phyloP scores from a whole-genome alignment of 2,113 vertebrate genomes.

The Oreochromis niloticus region DNA sequence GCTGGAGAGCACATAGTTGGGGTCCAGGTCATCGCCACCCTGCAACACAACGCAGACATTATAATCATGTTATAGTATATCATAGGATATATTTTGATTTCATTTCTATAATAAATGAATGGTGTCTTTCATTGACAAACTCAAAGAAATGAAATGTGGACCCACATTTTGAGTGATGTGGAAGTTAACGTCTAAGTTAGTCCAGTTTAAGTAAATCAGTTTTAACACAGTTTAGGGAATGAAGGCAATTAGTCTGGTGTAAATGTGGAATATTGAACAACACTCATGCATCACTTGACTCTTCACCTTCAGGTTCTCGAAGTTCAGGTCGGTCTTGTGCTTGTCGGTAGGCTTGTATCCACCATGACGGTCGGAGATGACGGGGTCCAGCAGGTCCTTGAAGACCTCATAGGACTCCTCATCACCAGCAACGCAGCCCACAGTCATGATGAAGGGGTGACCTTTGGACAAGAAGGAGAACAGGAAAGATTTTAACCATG shows the following conservation, averaged over 20 bases:
- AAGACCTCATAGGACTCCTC: slow-evolving; percentile 85
- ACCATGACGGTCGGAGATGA: slow-evolving; percentile 88
- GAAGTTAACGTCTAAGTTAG: not conserved
- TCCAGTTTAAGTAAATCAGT: not conserved
- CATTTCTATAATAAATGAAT: not conserved
- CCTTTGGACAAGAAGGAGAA: slow-evolving; percentile 57
- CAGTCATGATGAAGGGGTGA: slow-evolving; percentile 95
- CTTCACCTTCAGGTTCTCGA: slow-evolving; percentile 87
- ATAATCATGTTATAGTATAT: not conserved
- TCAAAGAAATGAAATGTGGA: not conserved
- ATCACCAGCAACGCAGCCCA: slow-evolving; percentile 88
- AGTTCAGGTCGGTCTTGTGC: slow-evolving; percentile 90
- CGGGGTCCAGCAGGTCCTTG: slow-evolving; percentile 85
- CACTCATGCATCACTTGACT: not conserved
- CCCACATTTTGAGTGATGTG: not conserved
- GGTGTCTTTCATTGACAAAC: not conserved
- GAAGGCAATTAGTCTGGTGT: not conserved
- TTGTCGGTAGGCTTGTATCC: slow-evolving; percentile 93
- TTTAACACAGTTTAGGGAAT: not conserved
- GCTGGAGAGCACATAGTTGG: slow-evolving; percentile 88
- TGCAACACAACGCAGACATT: slow-evolving; percentile 1
- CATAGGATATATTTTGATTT: not conserved
- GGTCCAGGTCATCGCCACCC: slow-evolving; percentile 90
- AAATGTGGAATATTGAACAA: not conserved
- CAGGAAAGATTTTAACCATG: not conserved